Base-by-base conservation (phyloP, 2,888 invertebrate species). In the Parochlus steinenii region DNA sequence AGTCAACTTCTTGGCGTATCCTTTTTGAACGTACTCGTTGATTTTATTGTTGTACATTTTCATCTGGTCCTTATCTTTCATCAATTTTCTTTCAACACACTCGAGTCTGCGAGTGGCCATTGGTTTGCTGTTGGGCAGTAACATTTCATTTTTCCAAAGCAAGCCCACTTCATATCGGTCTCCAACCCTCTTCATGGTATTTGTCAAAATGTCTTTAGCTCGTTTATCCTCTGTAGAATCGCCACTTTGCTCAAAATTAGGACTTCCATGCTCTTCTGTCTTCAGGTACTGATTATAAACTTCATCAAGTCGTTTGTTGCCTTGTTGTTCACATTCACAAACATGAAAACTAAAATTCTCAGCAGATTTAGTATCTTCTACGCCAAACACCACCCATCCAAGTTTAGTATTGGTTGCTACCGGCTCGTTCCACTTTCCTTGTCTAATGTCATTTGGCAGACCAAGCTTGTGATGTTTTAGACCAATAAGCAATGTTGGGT, bases 101-200 rank as follows among this genome's bases (percentile, higher is more conserved):
- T 34, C 8, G 3, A 44, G 24, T 10, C 45, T 39, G 15, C 33
- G 39, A 10, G 30, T n/a, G 7, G 45, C 47, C 40, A 42, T 44
- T 8, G 27, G 4, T 11, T 40, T 42, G 20, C 42, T 45, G 17
- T 47, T 40, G 31, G 46, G 45, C 16, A 48, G 29, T 37, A 25
- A 40, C 36, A 30, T 39, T n/a, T 41, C 36, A 5, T 41, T 33
- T 17, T 43, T 44, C 44, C 46, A 46, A 3, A 48, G 39, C 14
- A 48, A 37, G 2, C 43, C 42, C 7, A 41, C 37, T 15, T 43
- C 40, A 12, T 39, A 43, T n/a, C 30, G 30, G 5, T 31, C 33
- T 17, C 19, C 33, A 15, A 26, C 19, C 16, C 36, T 23, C 25
- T 31, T 29, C 12, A 40, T 43, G 8, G 41, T 43, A 8, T 28